phyloP scores from a whole-genome alignment of 2,888 invertebrate species.

The Nomada goodeniana region DNA sequence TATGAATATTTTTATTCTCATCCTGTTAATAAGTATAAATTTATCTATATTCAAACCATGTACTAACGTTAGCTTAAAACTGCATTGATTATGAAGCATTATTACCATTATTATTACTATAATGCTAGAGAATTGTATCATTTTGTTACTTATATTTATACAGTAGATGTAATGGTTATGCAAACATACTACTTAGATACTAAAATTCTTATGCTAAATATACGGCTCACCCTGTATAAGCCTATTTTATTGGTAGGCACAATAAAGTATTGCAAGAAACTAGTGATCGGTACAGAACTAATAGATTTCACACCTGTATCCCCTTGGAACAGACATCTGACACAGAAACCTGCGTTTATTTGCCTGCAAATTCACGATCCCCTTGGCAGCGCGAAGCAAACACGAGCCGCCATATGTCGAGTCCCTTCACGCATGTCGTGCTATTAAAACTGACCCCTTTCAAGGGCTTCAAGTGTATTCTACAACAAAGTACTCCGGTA shows the following conservation, averaged over 20 bases:
- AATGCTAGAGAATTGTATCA: too few species aligned
- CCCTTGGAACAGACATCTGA: not conserved
- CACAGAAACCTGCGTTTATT: constrained; percentile 6
- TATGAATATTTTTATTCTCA: not conserved
- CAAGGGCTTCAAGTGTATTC: constrained; percentile 10
- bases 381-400: constrained; percentile 12
- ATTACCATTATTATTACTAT: too few species aligned
- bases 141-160: too few species aligned
- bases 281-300: not conserved
- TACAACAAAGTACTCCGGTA: constrained; percentile 12
- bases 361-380: constrained; percentile 7
- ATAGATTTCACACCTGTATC: not conserved
- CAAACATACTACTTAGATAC: too few species aligned
- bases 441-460: constrained; percentile 29
- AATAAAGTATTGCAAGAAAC: not conserved
- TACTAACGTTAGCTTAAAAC: too few species aligned
- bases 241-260: too few species aligned
- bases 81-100: too few species aligned
- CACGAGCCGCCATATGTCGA: not conserved
- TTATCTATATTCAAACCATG: too few species aligned
- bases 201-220: too few species aligned
- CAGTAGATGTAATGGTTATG: too few species aligned
- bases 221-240: too few species aligned
- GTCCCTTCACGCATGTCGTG: constrained; percentile 16
- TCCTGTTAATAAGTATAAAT: not conserved